A percentile compares a stretch with the other conserved stretches of the same genome.
Evolutionary conservation across 37 sponge, comb jelly and placozoan genomes (phyloP).

Genomic region (Beroe ovata): DNA sequence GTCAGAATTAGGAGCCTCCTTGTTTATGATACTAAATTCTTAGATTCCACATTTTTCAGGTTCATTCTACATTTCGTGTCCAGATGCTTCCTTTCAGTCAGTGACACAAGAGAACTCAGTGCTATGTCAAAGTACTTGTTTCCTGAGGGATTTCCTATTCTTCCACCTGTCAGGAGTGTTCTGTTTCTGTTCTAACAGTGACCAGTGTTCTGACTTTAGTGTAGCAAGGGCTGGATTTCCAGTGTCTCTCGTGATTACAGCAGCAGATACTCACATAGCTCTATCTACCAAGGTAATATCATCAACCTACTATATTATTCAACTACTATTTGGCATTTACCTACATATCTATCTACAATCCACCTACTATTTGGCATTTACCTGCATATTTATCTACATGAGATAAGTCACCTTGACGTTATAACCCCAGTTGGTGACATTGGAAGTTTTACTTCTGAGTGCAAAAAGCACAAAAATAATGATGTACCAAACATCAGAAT

Average conservation of each 20-base stretch:
- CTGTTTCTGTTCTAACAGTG: slow-evolving; percentile 56
- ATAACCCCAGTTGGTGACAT: no score
- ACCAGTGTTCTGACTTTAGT: background rate
- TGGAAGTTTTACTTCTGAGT: no score
- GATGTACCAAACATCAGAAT: no score
- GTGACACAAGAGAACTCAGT: slow-evolving; percentile 28
- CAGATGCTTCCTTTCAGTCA: slow-evolving; percentile 56
- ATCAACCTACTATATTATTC: no score
- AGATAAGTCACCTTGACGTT: no score
- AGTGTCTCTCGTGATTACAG: background rate
- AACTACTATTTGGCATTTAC: no score
- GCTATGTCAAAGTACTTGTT: slow-evolving; percentile 26
- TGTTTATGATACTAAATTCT: background rate
- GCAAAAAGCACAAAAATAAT: no score
- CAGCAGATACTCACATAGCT: background rate
- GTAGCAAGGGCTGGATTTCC: background rate
- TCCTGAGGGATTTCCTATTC: background rate
- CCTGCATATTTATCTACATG: no score
- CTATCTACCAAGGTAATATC: background rate
- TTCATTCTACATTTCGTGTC: background rate
- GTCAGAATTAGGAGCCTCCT: no score
- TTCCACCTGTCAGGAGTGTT: slow-evolving; percentile 39
- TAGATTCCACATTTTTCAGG: background rate
- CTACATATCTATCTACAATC: no score
- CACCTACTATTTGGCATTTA: no score